Base-by-base conservation (phyloP, 2,888 invertebrate species). In the Eurytoma californica region DNA sequence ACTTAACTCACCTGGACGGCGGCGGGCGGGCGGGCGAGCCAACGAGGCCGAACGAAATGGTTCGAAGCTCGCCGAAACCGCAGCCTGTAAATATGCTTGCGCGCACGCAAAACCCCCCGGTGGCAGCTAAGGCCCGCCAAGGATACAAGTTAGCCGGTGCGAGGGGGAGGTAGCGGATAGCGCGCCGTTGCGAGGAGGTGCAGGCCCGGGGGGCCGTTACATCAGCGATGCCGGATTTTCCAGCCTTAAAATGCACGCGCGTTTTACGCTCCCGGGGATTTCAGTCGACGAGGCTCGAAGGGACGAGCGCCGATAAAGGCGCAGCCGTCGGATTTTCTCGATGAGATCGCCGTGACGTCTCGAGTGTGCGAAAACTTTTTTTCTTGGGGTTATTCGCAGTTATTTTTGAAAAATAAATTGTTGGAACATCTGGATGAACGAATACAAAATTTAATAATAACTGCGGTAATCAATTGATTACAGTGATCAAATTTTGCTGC, bases 41-140 rank as follows among this genome's bases (percentile, higher is more conserved):
- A 74, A 74, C 74, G 79, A 74, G 70, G 70, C 79, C 49, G 65
- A 79, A 69, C 79, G 74, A 69, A 74, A 74, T 79, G 70, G 51
- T 74, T 70, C 74, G 74, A 69, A 70, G 70, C 69, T 66, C 72
- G 61, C 60, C 47, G 57, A 49, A 79, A 74, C 79, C 79, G 69
- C 79, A 75, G 72, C 75, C 75, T 75, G 79, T 79, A 79, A 79
- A 79, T 75, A 76, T 63, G 61, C 39, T 61, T 55, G 61, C 28
- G 63, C 24, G 14, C 55, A 70, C 76, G 49, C 63, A 70, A 70
- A 77, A 77, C 9, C 61, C 70, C 49, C 7, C 60, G 53, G 18
- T 5, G 24, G 20, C 14, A 20, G 16, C 47, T 61, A 72, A 20
- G 60, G 58, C 60, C 66, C 39, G 39, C 39, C 9, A 39, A 39